Evolutionary conservation across 2,797 vertebrate species (phyloP).

Genomic region (Catostomus latipinnis): DNA sequence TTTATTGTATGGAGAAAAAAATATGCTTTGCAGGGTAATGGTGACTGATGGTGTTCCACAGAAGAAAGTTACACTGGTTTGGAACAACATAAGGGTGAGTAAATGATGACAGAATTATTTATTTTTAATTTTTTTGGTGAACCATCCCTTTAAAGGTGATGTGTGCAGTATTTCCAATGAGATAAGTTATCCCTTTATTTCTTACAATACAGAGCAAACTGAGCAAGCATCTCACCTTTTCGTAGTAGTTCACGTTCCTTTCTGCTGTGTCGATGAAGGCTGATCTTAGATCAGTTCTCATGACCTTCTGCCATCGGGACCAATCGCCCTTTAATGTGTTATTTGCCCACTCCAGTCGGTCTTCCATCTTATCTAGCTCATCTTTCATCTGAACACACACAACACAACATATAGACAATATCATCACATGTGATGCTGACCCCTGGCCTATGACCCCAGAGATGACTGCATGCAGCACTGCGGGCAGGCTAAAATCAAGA

Average conservation of each 20-base stretch:
- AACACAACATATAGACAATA: constrained; percentile 19
- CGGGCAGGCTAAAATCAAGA: background rate
- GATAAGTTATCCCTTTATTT: too few species aligned
- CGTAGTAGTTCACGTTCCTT: constrained; percentile 87
- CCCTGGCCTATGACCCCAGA: background rate
- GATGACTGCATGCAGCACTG: constrained; percentile 9
- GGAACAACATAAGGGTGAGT: too few species aligned
- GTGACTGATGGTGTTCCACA: too few species aligned
- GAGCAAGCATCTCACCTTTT: constrained; percentile 83
- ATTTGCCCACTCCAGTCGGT: constrained; percentile 88
- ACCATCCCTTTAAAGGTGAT: too few species aligned
- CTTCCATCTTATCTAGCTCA: constrained; percentile 88
- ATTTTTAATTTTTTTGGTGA: too few species aligned
- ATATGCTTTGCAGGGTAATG: too few species aligned
- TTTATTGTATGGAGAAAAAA: too few species aligned
- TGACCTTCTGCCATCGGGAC: constrained; percentile 86
- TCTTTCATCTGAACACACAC: constrained; percentile 80
- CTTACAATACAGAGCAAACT: too few species aligned
- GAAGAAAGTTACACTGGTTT: too few species aligned
- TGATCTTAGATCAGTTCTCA: constrained; percentile 85
- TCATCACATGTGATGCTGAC: background rate
- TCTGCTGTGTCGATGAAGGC: constrained; percentile 84
- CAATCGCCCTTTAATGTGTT: constrained; percentile 89
- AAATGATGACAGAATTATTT: too few species aligned
- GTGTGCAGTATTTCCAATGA: too few species aligned